Evolutionary conservation across 2,113 vertebrate species (phyloP), one percentile per base, ranked within the genome.

Genomic region (Myocastor coypus): DNA sequence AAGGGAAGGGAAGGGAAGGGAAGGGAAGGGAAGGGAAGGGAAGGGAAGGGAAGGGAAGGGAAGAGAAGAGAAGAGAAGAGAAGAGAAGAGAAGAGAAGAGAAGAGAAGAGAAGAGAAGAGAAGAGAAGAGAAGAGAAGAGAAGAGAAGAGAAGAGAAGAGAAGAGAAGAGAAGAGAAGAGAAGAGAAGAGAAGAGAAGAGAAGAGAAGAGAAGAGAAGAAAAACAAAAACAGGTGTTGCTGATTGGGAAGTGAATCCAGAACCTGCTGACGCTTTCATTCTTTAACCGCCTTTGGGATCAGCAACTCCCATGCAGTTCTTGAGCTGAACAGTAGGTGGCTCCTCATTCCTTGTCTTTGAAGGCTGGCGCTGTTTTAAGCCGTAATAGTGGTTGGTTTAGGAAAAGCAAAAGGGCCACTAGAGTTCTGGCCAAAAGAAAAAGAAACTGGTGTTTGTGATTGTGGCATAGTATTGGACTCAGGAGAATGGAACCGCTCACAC

Each of bases 251-350:
- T 13, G 40, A 95, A 91, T 37, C 37, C 46, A 77, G 40, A 40
- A 82, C 55, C 11, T 3, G 26, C 4, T 26, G 55, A 69, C 81
- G 55, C 32, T 86, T 5, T n/a, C 0, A 50, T n/a, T n/a, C 50
- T 57, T 11, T 75, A 28, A 86, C 46, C 50, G 24, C 69, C 81
- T 89, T 64, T 16, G 61, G 26, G 61, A 64, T 8, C 75, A 46
- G 52, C 91, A 92, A 50, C 19, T 61, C 59, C 10, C 59, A 37
- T 92, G 96, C 84, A 97, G 91, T 97, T 86, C 87, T 81, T 20
- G 2, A 59, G 0, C 0, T 75, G 4, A 88, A 77, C 97, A 88
- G 64, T 86, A 98, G 97, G 68, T 95, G 97, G 95, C 92, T 7
- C 94, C 55, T 83, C 1, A 0, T 22, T 7, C 93, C 94, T 61